These are phyloP conservation scores for Thymelicus acteon DNA, from an alignment of 2,888 invertebrate genomes.

Conservation along the genomic window DNA sequence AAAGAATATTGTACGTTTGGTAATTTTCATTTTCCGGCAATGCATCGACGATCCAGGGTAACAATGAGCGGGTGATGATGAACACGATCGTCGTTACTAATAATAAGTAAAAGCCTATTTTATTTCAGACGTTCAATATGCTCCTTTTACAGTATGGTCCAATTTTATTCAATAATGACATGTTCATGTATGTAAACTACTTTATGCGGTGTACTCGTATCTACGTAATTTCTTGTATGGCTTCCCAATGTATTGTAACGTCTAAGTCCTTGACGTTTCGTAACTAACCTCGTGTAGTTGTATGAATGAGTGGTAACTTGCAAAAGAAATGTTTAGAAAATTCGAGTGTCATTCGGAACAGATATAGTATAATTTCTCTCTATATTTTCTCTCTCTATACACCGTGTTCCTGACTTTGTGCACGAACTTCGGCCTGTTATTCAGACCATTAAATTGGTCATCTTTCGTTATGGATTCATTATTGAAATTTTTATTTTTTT, in stretches of 20 bases:
- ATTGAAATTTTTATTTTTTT: no score
- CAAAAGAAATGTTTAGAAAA: not conserved
- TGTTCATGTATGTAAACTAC: slow-evolving; percentile 30
- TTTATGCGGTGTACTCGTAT: slow-evolving; percentile 42
- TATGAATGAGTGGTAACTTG: slow-evolving; percentile 5
- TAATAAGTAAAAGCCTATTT: not conserved
- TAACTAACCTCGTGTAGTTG: slow-evolving; percentile 49
- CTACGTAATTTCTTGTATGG: slow-evolving; percentile 53
- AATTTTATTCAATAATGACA: slow-evolving; percentile 16
- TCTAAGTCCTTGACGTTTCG: slow-evolving; percentile 61
- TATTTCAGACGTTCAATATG: not conserved
- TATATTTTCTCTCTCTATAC: no score
- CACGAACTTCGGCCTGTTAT: no score
- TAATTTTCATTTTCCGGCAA: no score
- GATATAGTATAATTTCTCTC: no score
- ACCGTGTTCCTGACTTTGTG: no score
- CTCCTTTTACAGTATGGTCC: not conserved
- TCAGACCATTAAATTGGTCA: no score
- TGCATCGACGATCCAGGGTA: no score
- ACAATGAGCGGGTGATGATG: no score
- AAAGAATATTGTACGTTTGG: no score
- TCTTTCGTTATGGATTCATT: no score
- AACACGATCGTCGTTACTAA: not conserved
- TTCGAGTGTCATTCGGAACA: no score
- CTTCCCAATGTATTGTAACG: slow-evolving; percentile 55